Percentiles rank a stretch among this genome's conserved stretches.
Conservation (phyloP, 2,888 invertebrate species). For the Pachydiplax longipennis region DNA sequence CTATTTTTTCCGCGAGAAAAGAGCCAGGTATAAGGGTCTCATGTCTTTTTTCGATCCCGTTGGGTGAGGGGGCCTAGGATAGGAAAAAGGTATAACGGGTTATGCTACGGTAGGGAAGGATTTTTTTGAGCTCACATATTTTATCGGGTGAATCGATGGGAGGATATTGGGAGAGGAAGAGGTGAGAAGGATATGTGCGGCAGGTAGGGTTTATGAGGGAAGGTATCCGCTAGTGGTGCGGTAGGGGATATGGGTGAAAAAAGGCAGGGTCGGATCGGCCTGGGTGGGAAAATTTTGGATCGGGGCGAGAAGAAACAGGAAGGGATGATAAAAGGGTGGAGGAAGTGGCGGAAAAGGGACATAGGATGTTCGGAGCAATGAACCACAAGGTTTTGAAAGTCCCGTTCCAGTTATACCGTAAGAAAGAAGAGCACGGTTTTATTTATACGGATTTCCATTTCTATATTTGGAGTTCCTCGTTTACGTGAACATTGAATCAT, state of each 20-base stretch:
- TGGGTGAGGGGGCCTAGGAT: not conserved
- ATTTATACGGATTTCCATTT: too few relatives aligned
- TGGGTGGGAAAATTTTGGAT: not conserved
- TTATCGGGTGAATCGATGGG: conserved; percentile 16
- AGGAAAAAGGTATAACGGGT: conserved; percentile 10
- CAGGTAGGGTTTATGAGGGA: not conserved
- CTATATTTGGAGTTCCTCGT: too few relatives aligned
- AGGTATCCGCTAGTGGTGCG: not conserved
- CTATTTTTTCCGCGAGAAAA: not conserved
- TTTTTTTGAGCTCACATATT: conserved; percentile 26
- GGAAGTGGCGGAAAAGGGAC: not conserved
- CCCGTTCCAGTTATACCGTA: not conserved
- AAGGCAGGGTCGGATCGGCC: not conserved
- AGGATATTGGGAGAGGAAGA: not conserved
- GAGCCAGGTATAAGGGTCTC: conserved; percentile 1
- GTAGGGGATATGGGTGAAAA: not conserved
- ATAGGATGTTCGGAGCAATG: not conserved
- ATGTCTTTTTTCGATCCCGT: not conserved
- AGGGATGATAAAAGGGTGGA: not conserved
- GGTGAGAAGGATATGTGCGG: not conserved
- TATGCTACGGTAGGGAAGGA: not conserved
- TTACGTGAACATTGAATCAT: too few relatives aligned
- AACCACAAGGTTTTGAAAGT: not conserved
- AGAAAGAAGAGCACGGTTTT: not conserved
- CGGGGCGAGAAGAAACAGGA: not conserved